These are phyloP conservation scores for Petrophora chlorosata DNA, from an alignment of 2,888 invertebrate species.

Conservation along the genomic window DNA sequence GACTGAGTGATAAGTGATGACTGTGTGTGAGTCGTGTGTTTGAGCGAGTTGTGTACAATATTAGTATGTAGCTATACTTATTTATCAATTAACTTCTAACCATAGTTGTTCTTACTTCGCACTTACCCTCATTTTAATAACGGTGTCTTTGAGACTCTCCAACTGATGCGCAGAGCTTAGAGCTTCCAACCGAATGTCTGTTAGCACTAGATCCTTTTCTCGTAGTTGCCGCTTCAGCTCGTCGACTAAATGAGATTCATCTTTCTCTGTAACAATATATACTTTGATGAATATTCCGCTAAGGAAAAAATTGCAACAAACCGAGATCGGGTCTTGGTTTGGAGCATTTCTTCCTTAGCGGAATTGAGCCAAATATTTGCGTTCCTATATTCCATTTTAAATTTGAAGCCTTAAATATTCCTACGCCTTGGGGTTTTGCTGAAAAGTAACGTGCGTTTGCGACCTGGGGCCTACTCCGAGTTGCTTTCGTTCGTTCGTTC, in stretches of 20 bases:
- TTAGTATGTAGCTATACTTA: no score
- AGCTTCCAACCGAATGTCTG: conserved; percentile 98
- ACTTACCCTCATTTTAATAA: conserved; percentile 97
- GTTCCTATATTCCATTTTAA: neutral
- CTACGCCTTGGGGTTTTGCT: no score
- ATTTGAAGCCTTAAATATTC: no score
- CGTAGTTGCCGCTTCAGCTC: conserved; percentile 96
- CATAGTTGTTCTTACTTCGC: neutral
- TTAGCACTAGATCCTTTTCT: conserved; percentile 97
- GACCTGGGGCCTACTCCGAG: no score
- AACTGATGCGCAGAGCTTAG: conserved; percentile 98
- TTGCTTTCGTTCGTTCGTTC: no score
- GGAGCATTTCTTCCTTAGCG: conserved; percentile 15
- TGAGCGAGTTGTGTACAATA: neutral
- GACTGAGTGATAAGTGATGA: no score
- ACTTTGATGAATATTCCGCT: conserved; percentile 24
- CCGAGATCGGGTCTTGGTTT: neutral
- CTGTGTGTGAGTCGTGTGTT: no score
- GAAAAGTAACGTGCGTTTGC: no score
- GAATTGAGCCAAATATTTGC: conserved; percentile 11
- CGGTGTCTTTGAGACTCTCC: conserved; percentile 97
- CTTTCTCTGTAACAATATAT: conserved; percentile 70
- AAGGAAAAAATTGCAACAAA: conserved; percentile 10
- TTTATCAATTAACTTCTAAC: no score
- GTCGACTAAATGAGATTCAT: conserved; percentile 84